A percentile compares a stretch with the other conserved stretches of the same genome.
These are phyloP conservation scores for Drosophila orena DNA, from an alignment of 1,140 invertebrate genomes.

Conservation along the genomic window DNA sequence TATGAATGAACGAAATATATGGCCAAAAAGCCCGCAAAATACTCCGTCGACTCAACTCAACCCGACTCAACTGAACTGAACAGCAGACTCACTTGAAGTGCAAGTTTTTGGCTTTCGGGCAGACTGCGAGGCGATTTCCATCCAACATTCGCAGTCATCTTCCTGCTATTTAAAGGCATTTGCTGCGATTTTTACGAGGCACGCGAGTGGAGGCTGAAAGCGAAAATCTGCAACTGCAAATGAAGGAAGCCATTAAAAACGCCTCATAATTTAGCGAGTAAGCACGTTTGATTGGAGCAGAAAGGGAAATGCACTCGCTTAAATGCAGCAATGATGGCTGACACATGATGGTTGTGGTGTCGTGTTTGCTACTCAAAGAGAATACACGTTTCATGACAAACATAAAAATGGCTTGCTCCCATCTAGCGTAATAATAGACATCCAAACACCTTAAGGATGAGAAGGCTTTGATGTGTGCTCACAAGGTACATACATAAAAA, in stretches of 20 bases:
- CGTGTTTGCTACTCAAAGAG: neutral
- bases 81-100: slow-evolving; percentile 62
- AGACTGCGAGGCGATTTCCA: slow-evolving; percentile 54
- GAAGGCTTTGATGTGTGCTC: too few relatives aligned
- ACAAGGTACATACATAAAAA: too few relatives aligned
- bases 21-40: slow-evolving; percentile 31
- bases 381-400: neutral
- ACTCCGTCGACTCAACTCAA: slow-evolving; percentile 34
- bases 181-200: slow-evolving; percentile 28
- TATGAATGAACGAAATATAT: slow-evolving; percentile 74
- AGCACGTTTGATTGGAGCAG: slow-evolving; percentile 39
- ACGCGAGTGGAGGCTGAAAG: slow-evolving; percentile 39
- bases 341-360: neutral
- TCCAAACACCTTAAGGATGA: too few relatives aligned
- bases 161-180: slow-evolving; percentile 69
- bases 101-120: slow-evolving; percentile 67
- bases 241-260: slow-evolving; percentile 48
- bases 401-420: too few relatives aligned
- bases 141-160: slow-evolving; percentile 1
- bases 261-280: slow-evolving; percentile 32
- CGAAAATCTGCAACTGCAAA: slow-evolving; percentile 49
- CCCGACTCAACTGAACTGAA: slow-evolving; percentile 4
- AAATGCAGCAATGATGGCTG: slow-evolving; percentile 18
- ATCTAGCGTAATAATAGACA: too few relatives aligned
- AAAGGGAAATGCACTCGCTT: slow-evolving; percentile 19